Conservation (phyloP, 2,797 vertebrate species). For the Tokudaia tokunoshimensis region DNA sequence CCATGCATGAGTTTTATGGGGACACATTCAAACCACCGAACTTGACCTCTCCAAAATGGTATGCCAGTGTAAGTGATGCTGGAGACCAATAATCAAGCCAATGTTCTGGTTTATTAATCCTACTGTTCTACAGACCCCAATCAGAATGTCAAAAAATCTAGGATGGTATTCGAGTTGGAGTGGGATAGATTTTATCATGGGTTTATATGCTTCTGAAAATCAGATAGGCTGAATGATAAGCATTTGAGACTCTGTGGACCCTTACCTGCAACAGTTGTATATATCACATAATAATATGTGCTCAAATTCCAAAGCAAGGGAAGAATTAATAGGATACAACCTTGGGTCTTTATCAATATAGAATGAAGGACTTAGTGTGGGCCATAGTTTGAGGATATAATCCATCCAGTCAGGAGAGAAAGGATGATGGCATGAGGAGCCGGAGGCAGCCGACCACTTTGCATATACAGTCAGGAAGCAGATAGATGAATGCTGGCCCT, state of each 20-base stretch:
- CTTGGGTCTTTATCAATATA: neutral
- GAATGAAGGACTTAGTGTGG: neutral
- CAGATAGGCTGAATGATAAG: neutral
- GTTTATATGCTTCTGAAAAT: neutral
- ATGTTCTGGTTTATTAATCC: neutral
- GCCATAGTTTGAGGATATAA: neutral
- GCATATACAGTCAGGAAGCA: neutral
- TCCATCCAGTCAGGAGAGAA: too few species aligned
- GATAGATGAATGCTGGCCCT: neutral
- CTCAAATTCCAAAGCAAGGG: neutral
- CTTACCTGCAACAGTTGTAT: neutral
- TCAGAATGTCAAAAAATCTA: neutral
- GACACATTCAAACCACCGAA: neutral
- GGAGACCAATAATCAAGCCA: neutral
- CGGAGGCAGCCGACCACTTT: neutral
- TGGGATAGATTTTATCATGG: neutral
- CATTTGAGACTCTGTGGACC: neutral
- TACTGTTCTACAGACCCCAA: neutral
- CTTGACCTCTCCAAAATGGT: neutral
- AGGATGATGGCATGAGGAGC: neutral
- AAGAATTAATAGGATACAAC: neutral
- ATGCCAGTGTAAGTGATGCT: too few species aligned
- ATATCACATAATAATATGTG: neutral
- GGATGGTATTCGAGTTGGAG: neutral
- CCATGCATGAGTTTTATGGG: neutral